Evolutionary conservation across 1,140 invertebrate species (phyloP).

Genomic region (Calephelis virginiensis): DNA sequence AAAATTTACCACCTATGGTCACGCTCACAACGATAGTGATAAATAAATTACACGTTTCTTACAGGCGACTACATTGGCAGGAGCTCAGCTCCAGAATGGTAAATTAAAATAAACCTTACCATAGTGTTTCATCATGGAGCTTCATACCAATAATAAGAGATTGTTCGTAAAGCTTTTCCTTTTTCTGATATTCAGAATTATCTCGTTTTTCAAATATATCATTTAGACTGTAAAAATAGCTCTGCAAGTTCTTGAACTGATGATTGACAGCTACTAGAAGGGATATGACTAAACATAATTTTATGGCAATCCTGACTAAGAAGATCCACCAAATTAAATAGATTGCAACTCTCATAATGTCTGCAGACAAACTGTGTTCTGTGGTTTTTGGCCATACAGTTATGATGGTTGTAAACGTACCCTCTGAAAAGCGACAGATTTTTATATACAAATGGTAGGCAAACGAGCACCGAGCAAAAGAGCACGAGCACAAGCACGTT

Average conservation of each 20-base stretch:
- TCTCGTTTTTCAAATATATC: neutral
- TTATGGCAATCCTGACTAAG: slow-evolving; percentile 28
- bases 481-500: too few species aligned
- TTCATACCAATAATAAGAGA: slow-evolving; percentile 46
- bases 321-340: slow-evolving; percentile 53
- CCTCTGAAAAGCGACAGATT: too few species aligned
- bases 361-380: too few species aligned
- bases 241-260: slow-evolving; percentile 47
- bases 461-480: too few species aligned
- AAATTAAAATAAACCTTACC: slow-evolving; percentile 25
- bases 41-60: too few species aligned
- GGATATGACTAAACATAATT: slow-evolving; percentile 34
- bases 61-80: too few species aligned
- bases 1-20: too few species aligned
- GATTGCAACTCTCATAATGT: slow-evolving; percentile 27
- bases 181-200: neutral
- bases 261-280: slow-evolving; percentile 37
- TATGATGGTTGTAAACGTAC: too few species aligned
- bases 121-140: slow-evolving; percentile 43
- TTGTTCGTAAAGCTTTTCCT: slow-evolving; percentile 40
- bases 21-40: too few species aligned
- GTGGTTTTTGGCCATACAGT: too few species aligned
- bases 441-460: too few species aligned
- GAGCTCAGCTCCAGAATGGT: too few species aligned
- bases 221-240: slow-evolving; percentile 43